Conservation (phyloP, 2,797 vertebrate species). For the Carduelis carduelis region DNA sequence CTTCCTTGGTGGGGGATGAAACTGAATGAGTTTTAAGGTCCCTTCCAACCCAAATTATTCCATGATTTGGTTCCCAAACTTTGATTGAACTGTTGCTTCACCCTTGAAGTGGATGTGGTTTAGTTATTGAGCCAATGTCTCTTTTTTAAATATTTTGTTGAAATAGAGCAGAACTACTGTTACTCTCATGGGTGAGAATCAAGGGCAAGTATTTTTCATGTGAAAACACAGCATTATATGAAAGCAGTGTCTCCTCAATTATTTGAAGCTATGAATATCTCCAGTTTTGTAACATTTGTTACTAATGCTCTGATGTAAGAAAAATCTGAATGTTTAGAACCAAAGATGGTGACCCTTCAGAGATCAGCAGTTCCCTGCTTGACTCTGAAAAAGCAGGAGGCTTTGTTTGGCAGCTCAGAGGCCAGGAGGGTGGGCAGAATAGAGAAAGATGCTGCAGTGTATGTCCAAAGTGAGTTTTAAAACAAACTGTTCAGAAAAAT, state of each 20-base stretch:
- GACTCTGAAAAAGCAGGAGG: not conserved
- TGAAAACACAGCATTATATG: not conserved
- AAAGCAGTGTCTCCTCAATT: not conserved
- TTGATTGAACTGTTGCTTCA: not conserved
- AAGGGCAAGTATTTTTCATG: not conserved
- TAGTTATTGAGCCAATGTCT: not conserved
- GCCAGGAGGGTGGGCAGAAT: not conserved
- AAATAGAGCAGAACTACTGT: not conserved
- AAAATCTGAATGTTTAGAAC: not conserved
- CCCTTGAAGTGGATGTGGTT: not conserved
- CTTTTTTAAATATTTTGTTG: accelerated
- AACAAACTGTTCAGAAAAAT: not conserved
- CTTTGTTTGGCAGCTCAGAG: not conserved
- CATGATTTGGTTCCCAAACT: not conserved
- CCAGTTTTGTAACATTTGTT: not conserved
- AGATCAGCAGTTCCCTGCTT: not conserved
- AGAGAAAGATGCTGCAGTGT: not conserved
- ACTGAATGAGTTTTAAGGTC: not conserved
- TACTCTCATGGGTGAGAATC: not conserved
- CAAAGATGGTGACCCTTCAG: not conserved
- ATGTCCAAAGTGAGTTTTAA: not conserved
- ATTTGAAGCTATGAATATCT: not conserved
- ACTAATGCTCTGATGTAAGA: not conserved
- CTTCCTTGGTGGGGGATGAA: accelerated
- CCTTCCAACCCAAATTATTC: not conserved